Percentiles rank a stretch among this genome's conserved stretches.
Conservation (phyloP, 2,113 vertebrate species). For the Scolopax mira region DNA sequence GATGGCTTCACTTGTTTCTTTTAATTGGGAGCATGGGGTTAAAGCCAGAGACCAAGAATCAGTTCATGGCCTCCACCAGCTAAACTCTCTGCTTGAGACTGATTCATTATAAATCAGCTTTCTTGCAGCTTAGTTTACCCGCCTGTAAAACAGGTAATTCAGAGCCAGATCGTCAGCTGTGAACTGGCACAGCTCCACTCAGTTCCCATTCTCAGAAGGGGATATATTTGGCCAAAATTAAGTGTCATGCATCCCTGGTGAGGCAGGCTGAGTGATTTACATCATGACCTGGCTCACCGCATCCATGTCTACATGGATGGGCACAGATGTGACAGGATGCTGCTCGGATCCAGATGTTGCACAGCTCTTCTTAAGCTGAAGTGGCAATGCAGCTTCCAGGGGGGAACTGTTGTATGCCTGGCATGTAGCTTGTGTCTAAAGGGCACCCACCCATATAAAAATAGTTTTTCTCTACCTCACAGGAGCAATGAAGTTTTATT, state of each 20-base stretch:
- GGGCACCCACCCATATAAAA: background rate
- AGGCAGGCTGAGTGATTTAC: background rate
- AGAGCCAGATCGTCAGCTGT: background rate
- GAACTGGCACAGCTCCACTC: background rate
- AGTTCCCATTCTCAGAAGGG: background rate
- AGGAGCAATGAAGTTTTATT: background rate
- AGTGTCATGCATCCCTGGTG: background rate
- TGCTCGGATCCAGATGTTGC: background rate
- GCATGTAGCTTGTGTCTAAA: background rate
- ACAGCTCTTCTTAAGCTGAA: background rate
- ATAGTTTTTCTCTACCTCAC: background rate
- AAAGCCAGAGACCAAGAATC: background rate
- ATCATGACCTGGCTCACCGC: background rate
- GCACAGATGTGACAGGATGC: accelerated
- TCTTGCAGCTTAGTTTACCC: background rate
- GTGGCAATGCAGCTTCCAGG: background rate
- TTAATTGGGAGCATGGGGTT: background rate
- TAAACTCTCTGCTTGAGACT: slow-evolving; percentile 3
- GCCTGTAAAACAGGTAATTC: background rate
- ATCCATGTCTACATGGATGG: background rate
- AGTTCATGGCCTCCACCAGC: background rate
- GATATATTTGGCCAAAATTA: slow-evolving; percentile 5
- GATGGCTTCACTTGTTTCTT: background rate
- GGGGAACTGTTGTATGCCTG: background rate
- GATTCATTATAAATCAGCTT: slow-evolving; percentile 19